phyloP scores from a whole-genome alignment of 2,113 vertebrate species.

The Microtus pennsylvanicus region DNA sequence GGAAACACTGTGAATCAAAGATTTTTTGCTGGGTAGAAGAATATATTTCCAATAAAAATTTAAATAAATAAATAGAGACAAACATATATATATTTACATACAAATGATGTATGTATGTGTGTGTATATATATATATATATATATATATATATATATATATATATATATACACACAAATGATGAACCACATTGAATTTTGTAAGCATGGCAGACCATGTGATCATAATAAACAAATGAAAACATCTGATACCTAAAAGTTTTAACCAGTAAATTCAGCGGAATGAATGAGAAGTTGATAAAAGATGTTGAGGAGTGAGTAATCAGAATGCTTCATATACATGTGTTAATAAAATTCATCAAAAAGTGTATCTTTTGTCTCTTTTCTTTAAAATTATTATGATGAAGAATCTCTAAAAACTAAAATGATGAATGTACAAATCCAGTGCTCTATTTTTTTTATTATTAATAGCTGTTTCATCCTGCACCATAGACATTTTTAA shows the following conservation, averaged over 20 bases:
- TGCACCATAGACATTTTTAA: conserved; percentile 75
- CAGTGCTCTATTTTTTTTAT: conserved; percentile 70
- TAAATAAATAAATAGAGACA: background rate
- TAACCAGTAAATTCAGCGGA: background rate
- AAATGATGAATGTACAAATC: conserved; percentile 71
- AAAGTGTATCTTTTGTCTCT: conserved; percentile 65
- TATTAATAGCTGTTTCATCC: conserved; percentile 67
- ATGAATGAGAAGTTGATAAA: no score
- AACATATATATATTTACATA: background rate
- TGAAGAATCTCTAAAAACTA: conserved; percentile 83
- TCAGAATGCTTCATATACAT: no score
- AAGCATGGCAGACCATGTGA: background rate
- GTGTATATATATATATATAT: no score
- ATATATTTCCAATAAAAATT: background rate
- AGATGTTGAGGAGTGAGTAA: background rate
- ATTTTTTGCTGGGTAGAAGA: background rate
- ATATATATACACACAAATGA: no score
- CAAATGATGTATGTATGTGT: no score
- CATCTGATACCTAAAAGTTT: background rate
- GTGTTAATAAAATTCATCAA: background rate
- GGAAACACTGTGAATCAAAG: background rate
- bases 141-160: no score
- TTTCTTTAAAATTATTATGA: conserved; percentile 81
- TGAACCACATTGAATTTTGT: background rate
- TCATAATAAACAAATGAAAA: background rate